Evolutionary conservation across 2,888 invertebrate genomes (phyloP).

Genomic region (Candidula unifasciata): DNA sequence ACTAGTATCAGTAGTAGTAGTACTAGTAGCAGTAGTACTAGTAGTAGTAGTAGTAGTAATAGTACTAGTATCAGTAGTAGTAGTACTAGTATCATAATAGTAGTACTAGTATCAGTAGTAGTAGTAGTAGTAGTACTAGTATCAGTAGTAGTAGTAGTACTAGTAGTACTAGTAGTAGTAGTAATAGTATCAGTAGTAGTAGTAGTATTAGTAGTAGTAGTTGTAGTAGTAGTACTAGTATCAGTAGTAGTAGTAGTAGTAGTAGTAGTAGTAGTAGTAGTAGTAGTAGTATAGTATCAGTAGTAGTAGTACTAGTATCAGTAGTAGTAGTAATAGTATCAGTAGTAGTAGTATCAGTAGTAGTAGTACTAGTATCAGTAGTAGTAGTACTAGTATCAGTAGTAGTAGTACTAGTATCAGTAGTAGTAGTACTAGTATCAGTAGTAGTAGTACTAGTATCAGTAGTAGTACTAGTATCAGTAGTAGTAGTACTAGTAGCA

Average conservation of each 20-base stretch:
- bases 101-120: constrained; percentile 39
- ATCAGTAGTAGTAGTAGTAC: background rate
- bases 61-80: too few relatives aligned
- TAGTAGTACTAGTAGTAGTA: constrained; percentile 11
- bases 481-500: constrained; percentile 39
- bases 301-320: background rate
- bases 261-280: background rate
- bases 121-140: background rate
- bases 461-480: constrained; percentile 17
- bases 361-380: background rate
- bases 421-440: background rate
- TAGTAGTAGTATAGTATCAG: background rate
- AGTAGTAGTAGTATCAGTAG: background rate
- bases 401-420: constrained; percentile 15
- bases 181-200: background rate
- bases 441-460: background rate
- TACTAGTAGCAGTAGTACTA: background rate
- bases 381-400: constrained; percentile 37
- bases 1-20: constrained; percentile 12
- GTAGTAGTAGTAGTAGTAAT: background rate
- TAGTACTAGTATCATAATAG: constrained; percentile 27
- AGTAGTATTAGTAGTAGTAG: background rate
- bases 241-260: background rate
- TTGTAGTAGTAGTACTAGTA: background rate
- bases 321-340: background rate